Percentiles rank a stretch among this genome's conserved stretches.
phyloP scores from a whole-genome alignment of 2,113 vertebrate genomes.

The Alosa alosa region DNA sequence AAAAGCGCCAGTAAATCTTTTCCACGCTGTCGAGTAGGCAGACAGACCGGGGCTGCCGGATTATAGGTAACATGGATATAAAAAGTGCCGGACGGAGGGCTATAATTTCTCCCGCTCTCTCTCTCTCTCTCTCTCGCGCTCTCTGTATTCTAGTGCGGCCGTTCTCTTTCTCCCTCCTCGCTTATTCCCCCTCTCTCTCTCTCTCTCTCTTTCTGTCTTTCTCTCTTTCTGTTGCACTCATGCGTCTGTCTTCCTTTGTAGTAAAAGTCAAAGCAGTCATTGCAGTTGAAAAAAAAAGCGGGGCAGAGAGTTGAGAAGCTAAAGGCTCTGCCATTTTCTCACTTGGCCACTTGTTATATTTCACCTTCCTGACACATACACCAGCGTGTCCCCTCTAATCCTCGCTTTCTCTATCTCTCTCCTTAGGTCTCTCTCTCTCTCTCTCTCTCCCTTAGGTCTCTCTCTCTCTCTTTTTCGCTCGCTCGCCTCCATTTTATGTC shows the following conservation, averaged over 20 bases:
- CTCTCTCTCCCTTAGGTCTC: background rate
- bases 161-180: conserved; percentile 45
- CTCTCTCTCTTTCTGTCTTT: conserved; percentile 21
- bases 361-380: background rate
- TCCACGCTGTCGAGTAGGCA: conserved; percentile 70
- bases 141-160: conserved; percentile 42
- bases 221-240: background rate
- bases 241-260: conserved; percentile 3
- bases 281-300: background rate
- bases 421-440: conserved; percentile 38
- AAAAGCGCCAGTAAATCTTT: conserved; percentile 70
- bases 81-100: conserved; percentile 65
- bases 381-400: background rate
- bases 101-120: conserved; percentile 65
- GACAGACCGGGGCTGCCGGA: conserved; percentile 75
- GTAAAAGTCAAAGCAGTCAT: conserved; percentile 41
- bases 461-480: background rate
- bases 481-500: background rate
- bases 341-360: conserved; percentile 1
- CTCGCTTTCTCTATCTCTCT: background rate
- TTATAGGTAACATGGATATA: conserved; percentile 71
- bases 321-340: background rate
- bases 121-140: conserved; percentile 5
- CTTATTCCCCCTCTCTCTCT: conserved; percentile 17
- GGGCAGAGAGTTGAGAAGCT: background rate